These are phyloP conservation scores for Acomys russatus DNA, from an alignment of 2,797 vertebrate genomes.

Conservation along the genomic window DNA sequence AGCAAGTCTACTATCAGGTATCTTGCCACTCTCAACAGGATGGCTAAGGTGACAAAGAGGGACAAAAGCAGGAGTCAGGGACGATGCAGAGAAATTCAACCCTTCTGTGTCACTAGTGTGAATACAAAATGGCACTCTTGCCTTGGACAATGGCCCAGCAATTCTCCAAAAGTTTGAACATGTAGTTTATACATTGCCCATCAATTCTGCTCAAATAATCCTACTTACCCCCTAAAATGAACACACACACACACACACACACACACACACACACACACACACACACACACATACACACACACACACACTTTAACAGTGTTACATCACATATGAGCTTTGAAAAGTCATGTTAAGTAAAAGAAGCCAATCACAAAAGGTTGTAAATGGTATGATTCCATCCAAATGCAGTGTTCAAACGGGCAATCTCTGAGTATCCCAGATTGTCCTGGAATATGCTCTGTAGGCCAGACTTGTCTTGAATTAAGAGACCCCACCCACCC, in stretches of 20 bases:
- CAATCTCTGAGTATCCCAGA: not conserved
- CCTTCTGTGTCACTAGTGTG: too few relatives aligned
- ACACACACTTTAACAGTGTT: not conserved
- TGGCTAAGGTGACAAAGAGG: not conserved
- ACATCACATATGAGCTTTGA: not conserved
- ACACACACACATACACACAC: not conserved
- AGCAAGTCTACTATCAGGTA: not conserved
- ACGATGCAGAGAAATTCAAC: not conserved
- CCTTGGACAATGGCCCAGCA: not conserved
- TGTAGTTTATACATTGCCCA: not conserved
- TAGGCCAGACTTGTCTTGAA: not conserved
- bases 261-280: not conserved
- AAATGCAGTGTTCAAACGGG: not conserved
- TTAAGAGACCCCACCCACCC: not conserved
- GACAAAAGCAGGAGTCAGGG: not conserved
- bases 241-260: not conserved
- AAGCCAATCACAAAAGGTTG: not conserved
- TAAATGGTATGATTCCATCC: too few relatives aligned
- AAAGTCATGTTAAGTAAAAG: conserved; percentile 8
- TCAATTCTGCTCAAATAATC: not conserved
- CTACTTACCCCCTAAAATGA: not conserved
- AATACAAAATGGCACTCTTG: not conserved
- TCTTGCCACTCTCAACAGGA: not conserved
- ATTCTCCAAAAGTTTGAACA: not conserved
- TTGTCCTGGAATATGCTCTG: not conserved